Conservation (phyloP, 2,113 vertebrate genomes). For the Pleuronectes platessa region DNA sequence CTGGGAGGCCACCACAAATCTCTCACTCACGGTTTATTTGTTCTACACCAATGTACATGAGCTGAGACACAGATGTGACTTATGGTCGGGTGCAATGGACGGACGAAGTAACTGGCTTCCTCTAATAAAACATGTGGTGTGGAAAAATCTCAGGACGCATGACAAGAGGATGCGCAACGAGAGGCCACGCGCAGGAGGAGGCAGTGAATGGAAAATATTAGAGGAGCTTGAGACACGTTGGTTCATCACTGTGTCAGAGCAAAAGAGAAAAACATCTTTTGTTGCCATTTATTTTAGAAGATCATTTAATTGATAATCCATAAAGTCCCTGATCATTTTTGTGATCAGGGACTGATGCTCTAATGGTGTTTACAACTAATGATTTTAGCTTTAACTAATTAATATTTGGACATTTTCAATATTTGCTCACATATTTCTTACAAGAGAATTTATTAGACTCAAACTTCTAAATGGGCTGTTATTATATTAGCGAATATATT, state of each 20-base stretch:
- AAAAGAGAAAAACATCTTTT: background rate
- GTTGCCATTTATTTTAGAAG: too few species aligned
- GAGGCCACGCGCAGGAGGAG: background rate
- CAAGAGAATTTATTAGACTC: too few species aligned
- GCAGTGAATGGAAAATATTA: background rate
- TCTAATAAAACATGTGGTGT: slow-evolving; percentile 41
- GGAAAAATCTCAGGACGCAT: slow-evolving; percentile 43
- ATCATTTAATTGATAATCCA: too few species aligned
- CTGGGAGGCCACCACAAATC: slow-evolving; percentile 73
- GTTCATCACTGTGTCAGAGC: background rate
- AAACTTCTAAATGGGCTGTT: too few species aligned
- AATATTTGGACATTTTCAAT: too few species aligned
- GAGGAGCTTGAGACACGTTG: background rate
- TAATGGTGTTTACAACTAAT: too few species aligned
- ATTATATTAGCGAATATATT: too few species aligned
- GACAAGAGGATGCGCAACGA: background rate
- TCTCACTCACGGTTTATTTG: slow-evolving; percentile 74
- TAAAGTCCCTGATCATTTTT: too few species aligned
- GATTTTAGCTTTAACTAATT: too few species aligned
- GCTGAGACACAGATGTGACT: slow-evolving; percentile 57
- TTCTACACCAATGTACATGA: slow-evolving; percentile 58
- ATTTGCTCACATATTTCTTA: too few species aligned
- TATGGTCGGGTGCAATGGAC: slow-evolving; percentile 59
- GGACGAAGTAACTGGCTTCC: slow-evolving; percentile 24
- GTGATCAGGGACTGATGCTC: too few species aligned